Evolutionary conservation across 2,113 vertebrate genomes (phyloP).

Genomic region (Mastomys natalensis): DNA sequence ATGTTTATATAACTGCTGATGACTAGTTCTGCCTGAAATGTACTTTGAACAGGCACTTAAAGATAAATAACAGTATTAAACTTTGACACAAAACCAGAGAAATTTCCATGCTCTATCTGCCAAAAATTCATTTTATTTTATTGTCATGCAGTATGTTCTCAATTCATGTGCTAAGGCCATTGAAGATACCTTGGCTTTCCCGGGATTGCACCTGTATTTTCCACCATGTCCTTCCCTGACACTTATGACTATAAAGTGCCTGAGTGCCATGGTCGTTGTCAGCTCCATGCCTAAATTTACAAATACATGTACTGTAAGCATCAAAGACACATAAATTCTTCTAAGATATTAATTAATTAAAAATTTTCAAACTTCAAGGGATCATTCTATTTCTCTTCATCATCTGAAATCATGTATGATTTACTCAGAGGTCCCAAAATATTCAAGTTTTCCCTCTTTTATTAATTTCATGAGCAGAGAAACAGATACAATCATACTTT

Average conservation of each 20-base stretch:
- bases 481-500: neutral
- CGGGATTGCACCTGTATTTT: neutral
- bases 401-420: neutral
- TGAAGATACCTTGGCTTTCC: neutral
- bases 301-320: neutral
- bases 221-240: neutral
- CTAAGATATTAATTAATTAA: neutral
- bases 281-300: neutral
- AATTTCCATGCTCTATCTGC: neutral
- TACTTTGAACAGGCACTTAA: constrained; percentile 1
- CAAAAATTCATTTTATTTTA: constrained; percentile 58
- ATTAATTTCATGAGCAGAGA: constrained; percentile 8
- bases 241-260: neutral
- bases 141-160: constrained; percentile 26
- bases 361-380: neutral
- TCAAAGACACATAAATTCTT: neutral
- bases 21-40: neutral
- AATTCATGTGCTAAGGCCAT: constrained; percentile 13
- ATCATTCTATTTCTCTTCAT: neutral
- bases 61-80: neutral
- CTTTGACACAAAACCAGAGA: constrained; percentile 5
- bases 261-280: neutral
- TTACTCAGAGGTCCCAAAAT: neutral
- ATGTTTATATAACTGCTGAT: neutral
- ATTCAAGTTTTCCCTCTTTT: neutral